These are phyloP conservation scores for Pseudopleuronectes americanus DNA, from an alignment of 2,797 vertebrate species.

Conservation along the genomic window DNA sequence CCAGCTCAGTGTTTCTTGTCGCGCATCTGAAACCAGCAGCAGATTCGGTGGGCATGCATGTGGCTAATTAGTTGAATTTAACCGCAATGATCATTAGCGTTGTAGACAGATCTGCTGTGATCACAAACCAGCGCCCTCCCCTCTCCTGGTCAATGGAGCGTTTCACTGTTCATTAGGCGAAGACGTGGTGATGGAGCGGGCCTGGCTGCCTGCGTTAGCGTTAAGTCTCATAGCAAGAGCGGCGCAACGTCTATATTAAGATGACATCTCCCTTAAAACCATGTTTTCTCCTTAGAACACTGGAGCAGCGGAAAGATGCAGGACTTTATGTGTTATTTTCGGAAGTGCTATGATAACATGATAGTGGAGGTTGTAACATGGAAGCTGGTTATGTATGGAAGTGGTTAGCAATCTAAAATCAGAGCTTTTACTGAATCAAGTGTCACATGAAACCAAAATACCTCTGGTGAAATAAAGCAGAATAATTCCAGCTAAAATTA, in stretches of 20 bases:
- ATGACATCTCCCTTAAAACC: constrained; percentile 29
- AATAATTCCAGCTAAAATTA: too few species aligned
- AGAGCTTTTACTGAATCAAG: too few species aligned
- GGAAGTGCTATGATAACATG: not conserved
- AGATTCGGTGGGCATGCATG: constrained; percentile 69
- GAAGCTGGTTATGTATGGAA: constrained; percentile 2
- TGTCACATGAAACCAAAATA: too few species aligned
- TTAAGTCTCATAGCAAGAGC: constrained; percentile 55
- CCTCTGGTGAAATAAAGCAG: too few species aligned
- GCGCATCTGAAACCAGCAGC: constrained; percentile 71
- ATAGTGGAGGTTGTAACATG: not conserved
- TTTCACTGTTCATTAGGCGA: constrained; percentile 74
- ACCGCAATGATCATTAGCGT: constrained; percentile 80
- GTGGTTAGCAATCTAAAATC: not conserved
- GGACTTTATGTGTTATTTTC: not conserved
- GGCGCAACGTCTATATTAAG: constrained; percentile 57
- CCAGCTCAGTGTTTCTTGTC: constrained; percentile 76
- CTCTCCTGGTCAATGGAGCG: constrained; percentile 73
- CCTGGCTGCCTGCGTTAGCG: constrained; percentile 66
- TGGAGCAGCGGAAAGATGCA: constrained; percentile 14
- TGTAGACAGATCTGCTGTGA: constrained; percentile 83
- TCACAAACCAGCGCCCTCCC: constrained; percentile 68
- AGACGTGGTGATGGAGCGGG: constrained; percentile 63
- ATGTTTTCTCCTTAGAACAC: not conserved
- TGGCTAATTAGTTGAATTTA: constrained; percentile 85